phyloP scores from a whole-genome alignment of 2,113 vertebrate species.

The Seriola rivoliana region DNA sequence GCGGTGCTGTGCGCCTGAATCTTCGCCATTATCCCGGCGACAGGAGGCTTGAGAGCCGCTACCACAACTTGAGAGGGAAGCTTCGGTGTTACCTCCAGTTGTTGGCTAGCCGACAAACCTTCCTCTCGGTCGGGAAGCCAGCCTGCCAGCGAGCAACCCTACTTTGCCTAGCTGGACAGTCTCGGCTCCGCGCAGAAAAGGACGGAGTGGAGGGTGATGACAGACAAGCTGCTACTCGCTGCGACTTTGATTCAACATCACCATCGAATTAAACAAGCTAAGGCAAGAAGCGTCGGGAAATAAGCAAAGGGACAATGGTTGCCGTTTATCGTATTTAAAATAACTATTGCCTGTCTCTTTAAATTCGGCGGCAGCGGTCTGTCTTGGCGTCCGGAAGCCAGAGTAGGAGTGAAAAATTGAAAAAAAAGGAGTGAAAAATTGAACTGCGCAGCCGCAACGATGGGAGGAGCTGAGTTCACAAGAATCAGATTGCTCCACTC shows the following conservation, averaged over 20 bases:
- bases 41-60: slow-evolving; percentile 73
- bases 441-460: slow-evolving; percentile 73
- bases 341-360: slow-evolving; percentile 87
- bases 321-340: slow-evolving; percentile 81
- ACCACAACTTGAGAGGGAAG: slow-evolving; percentile 78
- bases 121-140: slow-evolving; percentile 81
- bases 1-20: slow-evolving; percentile 87
- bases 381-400: slow-evolving; percentile 86
- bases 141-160: slow-evolving; percentile 77
- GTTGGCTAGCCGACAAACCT: slow-evolving; percentile 80
- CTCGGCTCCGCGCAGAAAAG: slow-evolving; percentile 64
- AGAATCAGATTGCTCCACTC: slow-evolving; percentile 77
- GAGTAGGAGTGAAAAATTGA: slow-evolving; percentile 77
- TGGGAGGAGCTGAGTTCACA: slow-evolving; percentile 72
- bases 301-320: slow-evolving; percentile 79
- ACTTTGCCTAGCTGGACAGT: slow-evolving; percentile 80
- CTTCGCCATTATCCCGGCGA: slow-evolving; percentile 88
- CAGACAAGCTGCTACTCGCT: slow-evolving; percentile 74
- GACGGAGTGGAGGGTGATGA: slow-evolving; percentile 72
- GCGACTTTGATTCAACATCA: slow-evolving; percentile 73
- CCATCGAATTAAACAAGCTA: slow-evolving; percentile 49
- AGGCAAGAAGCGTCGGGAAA: slow-evolving; percentile 58
- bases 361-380: slow-evolving; percentile 88
- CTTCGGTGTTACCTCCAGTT: slow-evolving; percentile 76
- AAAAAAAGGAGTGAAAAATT: slow-evolving; percentile 62